Evolutionary conservation across 2,888 invertebrate genomes (phyloP).

Genomic region (Punctoribates punctum): DNA sequence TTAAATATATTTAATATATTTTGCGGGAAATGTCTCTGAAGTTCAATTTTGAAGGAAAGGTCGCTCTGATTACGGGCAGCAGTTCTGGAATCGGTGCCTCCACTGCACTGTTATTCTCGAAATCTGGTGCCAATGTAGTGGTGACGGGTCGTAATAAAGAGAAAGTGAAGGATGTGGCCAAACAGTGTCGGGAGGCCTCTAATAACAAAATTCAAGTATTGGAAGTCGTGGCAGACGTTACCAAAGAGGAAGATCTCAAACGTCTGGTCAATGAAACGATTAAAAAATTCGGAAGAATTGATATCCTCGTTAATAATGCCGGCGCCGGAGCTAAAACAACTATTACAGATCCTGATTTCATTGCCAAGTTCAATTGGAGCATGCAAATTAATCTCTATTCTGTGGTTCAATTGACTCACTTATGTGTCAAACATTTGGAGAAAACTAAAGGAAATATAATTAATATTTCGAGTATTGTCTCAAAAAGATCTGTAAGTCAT

Average conservation of each 20-base stretch:
- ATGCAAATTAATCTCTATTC: constrained; percentile 22
- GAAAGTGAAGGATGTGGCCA: background rate
- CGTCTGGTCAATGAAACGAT: constrained; percentile 38
- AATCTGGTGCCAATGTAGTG: constrained; percentile 4
- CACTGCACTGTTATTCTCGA: background rate
- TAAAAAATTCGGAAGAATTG: constrained; percentile 33
- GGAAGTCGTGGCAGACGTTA: constrained; percentile 40
- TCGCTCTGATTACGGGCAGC: background rate
- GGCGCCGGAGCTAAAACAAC: background rate
- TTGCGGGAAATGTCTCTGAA: too few relatives aligned
- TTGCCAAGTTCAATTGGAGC: background rate
- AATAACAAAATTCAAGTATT: background rate
- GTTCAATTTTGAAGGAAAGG: too few relatives aligned
- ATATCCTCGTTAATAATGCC: constrained; percentile 43
- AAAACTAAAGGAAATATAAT: constrained; percentile 39
- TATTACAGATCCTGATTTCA: constrained; percentile 20
- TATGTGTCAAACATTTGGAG: constrained; percentile 27
- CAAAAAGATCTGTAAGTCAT: constrained; percentile 3
- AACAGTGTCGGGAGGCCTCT: background rate
- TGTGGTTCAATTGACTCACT: constrained; percentile 18
- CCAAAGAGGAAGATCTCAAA: constrained; percentile 16
- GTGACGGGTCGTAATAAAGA: constrained; percentile 1
- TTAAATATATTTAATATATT: too few relatives aligned
- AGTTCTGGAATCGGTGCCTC: background rate
- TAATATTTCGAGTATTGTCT: constrained; percentile 33